Conservation (phyloP, 1,140 invertebrate genomes). For the Archegozetes longisetosus region DNA sequence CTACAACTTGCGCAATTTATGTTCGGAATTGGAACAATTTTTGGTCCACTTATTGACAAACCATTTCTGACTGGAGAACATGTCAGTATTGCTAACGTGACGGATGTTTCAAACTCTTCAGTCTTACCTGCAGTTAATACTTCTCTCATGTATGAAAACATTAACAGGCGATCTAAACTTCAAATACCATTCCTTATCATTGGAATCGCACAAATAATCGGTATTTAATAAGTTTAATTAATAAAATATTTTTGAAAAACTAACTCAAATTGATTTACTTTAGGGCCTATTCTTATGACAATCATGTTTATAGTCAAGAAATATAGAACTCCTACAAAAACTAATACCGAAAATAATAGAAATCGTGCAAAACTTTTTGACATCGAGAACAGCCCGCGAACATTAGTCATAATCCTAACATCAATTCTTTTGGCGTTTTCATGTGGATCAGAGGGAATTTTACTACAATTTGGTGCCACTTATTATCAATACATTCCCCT, state of each 20-base stretch:
- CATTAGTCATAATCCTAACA: neutral
- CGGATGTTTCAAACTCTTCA: neutral
- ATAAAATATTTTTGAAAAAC: too few relatives aligned
- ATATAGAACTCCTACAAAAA: neutral
- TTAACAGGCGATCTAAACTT: neutral
- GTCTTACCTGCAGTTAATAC: too few relatives aligned
- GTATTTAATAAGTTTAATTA: neutral
- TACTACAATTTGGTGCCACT: neutral
- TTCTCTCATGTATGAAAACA: neutral
- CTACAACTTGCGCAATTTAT: constrained; percentile 13
- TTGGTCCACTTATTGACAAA: constrained; percentile 9
- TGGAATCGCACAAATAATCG: neutral
- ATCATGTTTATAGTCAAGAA: neutral
- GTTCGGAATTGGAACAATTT: constrained; percentile 8
- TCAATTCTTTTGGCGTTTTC: neutral
- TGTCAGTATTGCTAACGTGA: neutral
- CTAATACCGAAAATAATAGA: neutral
- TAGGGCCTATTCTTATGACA: neutral
- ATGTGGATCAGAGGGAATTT: neutral
- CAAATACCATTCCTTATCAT: neutral
- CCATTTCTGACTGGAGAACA: constrained; percentile 8
- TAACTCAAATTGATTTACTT: neutral
- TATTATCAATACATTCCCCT: neutral
- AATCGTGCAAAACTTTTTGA: neutral
- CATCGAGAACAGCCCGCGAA: neutral